These are phyloP conservation scores for Larimichthys polyactis DNA, from an alignment of 2,113 vertebrate genomes.

Conservation along the genomic window DNA sequence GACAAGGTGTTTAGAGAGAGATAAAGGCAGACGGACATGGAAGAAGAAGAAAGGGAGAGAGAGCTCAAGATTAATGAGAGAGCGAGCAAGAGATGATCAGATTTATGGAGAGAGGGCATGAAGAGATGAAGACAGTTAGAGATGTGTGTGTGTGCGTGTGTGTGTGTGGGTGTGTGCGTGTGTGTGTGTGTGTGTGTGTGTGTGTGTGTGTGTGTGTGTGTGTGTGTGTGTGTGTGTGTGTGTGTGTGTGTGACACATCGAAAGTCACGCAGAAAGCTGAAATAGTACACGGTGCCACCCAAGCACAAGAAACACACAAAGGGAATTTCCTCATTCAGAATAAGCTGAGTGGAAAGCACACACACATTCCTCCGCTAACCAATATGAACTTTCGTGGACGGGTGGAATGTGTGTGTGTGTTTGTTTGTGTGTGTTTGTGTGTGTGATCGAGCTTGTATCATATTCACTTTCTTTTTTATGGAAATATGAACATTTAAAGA, in stretches of 20 bases:
- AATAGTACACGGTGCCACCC: constrained; percentile 39
- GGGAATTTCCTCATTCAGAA: constrained; percentile 59
- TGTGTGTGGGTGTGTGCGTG: too few species aligned
- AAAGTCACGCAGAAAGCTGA: constrained; percentile 17
- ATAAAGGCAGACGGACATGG: constrained; percentile 20
- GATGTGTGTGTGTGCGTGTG: background rate
- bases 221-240: too few species aligned
- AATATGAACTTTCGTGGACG: constrained; percentile 8
- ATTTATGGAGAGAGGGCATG: background rate
- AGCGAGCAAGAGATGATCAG: background rate
- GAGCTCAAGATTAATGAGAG: background rate
- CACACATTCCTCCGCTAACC: constrained; percentile 38
- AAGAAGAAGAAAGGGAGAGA: background rate
- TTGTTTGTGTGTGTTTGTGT: too few species aligned
- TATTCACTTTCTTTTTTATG: constrained; percentile 35
- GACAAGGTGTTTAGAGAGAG: constrained; percentile 75
- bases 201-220: too few species aligned
- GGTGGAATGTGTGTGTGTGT: constrained; percentile 17
- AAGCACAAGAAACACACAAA: constrained; percentile 49
- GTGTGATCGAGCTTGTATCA: constrained; percentile 8
- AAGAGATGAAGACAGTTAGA: background rate
- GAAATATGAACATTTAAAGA: constrained; percentile 50
- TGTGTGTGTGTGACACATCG: too few species aligned
- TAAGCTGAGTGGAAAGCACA: constrained; percentile 21
- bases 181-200: too few species aligned